These are phyloP conservation scores for Triplophysa yarkandensis DNA, from an alignment of 2,797 vertebrate genomes.

Conservation along the genomic window DNA sequence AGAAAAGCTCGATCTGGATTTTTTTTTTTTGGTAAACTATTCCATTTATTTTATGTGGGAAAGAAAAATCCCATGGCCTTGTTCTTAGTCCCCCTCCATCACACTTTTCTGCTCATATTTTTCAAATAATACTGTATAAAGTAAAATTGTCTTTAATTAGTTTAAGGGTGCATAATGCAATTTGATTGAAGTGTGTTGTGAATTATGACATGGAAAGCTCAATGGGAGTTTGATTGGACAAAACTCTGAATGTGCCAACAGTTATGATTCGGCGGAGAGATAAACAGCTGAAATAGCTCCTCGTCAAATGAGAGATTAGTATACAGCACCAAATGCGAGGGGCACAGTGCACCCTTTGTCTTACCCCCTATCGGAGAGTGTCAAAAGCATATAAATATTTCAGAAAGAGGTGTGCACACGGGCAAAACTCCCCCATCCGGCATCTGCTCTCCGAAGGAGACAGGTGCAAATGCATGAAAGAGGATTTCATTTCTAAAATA, in stretches of 20 bases:
- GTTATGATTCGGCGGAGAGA: constrained; percentile 59
- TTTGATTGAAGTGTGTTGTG: constrained; percentile 58
- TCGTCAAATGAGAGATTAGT: constrained; percentile 58
- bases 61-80: constrained; percentile 6
- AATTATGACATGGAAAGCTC: constrained; percentile 35
- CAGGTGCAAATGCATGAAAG: constrained; percentile 95
- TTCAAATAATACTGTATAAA: constrained; percentile 4
- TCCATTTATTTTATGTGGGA: neutral
- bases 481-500: constrained; percentile 98
- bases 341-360: constrained; percentile 85
- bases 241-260: constrained; percentile 60
- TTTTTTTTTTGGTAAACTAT: too few species aligned
- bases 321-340: constrained; percentile 64
- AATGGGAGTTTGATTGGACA: constrained; percentile 35
- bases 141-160: constrained; percentile 40
- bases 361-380: constrained; percentile 85
- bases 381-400: constrained; percentile 99
- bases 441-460: constrained; percentile 90
- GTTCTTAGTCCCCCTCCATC: neutral
- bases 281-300: constrained; percentile 65
- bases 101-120: neutral
- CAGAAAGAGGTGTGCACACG: constrained; percentile 91
- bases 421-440: constrained; percentile 82
- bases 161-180: constrained; percentile 52
- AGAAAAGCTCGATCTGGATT: too few species aligned